Base-by-base conservation (phyloP, 1,140 invertebrate genomes). In the Eumaeus atala region DNA sequence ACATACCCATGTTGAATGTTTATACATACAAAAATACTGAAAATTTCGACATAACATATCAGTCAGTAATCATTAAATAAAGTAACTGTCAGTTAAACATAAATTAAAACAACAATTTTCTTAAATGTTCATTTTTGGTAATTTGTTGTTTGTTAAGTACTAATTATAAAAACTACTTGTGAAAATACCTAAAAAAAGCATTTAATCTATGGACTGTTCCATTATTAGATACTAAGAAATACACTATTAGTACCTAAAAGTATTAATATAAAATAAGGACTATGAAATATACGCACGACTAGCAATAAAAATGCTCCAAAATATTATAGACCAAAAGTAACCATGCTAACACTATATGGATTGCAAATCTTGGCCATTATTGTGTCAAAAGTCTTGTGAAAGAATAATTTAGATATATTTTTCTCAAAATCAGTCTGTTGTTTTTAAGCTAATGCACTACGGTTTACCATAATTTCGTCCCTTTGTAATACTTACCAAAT, bases 121-220 rank as follows among this genome's bases (percentile, higher is more conserved):
- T 73, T 72, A 72, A 69, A 67, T 72, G 70, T 76, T 66, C 54
- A 65, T 74, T 74, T 84, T 84, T 81, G 76, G 77, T 79, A 77
- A 73, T 65, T 65, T 70, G 70, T 77, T 53, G 55, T 66, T 70
- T 64, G 64, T 80, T 84, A 85, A 85, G 82, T 85, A 84, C 78
- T 83, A 85, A 76, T 56, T 67, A 64, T 66, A 70, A 66, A 47
- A 64, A 66, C 75, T 84, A 79, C 70, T 74, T 74, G 70, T 76
- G 69, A 80, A 80, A 73, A 65, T 64, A 56, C 50, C 52, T 48
- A 54, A 33, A 28, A 42, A 44, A 34, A 56, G 40, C 37, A 28
- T 52, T 50, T 60, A 59, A 18, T 49, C 55, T 64, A 66, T 36
- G 21, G 58, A 56, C 54, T 62, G 40, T 50, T 42, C 14, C 37